These are phyloP conservation scores for Plemyria rubiginata DNA, from an alignment of 2,888 invertebrate species.

Conservation along the genomic window DNA sequence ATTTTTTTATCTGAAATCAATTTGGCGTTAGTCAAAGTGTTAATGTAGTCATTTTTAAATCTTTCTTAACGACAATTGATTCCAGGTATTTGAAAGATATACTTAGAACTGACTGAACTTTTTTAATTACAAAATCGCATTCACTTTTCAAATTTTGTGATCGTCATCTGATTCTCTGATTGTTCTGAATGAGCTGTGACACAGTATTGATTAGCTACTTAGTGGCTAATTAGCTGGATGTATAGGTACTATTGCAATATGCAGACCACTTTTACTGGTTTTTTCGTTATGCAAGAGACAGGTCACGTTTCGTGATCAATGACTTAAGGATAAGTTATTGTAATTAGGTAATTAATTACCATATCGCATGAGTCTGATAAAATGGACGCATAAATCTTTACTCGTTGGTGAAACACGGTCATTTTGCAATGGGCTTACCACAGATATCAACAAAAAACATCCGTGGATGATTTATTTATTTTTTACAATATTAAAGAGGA, in stretches of 20 bases:
- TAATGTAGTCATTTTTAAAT: too few relatives aligned
- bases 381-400: conserved; percentile 36
- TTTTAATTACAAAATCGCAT: too few relatives aligned
- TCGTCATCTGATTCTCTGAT: too few relatives aligned
- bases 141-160: too few relatives aligned
- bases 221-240: conserved; percentile 44
- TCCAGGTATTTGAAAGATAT: too few relatives aligned
- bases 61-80: too few relatives aligned
- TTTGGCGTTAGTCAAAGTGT: too few relatives aligned
- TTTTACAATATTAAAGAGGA: not conserved
- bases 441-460: not conserved
- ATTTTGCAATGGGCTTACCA: conserved; percentile 27
- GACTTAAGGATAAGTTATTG: conserved; percentile 73
- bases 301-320: conserved; percentile 75
- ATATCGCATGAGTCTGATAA: conserved; percentile 63
- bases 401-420: conserved; percentile 35
- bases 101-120: too few relatives aligned
- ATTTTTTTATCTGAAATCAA: too few relatives aligned
- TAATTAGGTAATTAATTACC: conserved; percentile 78
- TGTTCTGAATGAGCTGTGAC: conserved; percentile 1
- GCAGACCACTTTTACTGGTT: conserved; percentile 64
- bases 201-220: conserved; percentile 29
- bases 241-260: conserved; percentile 51
- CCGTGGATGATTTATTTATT: not conserved
- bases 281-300: conserved; percentile 63